Evolutionary conservation across 2,888 invertebrate genomes (phyloP).

Genomic region (Physocephala rufipes): DNA sequence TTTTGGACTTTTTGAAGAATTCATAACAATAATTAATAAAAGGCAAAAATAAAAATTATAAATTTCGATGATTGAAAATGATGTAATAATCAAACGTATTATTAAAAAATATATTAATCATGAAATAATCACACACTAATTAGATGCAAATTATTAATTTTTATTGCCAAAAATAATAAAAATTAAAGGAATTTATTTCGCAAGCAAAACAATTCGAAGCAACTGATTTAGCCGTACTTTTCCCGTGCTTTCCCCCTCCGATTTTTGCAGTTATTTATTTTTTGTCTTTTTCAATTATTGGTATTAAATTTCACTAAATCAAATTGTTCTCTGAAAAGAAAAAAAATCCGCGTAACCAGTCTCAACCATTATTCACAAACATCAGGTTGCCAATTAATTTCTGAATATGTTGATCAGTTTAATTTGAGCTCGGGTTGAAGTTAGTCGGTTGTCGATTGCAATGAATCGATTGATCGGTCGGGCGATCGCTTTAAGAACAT

Average conservation of each 20-base stretch:
- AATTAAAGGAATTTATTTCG: not conserved
- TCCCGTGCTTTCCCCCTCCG: not conserved
- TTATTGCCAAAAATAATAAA: constrained; percentile 10
- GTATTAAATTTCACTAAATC: constrained; percentile 30
- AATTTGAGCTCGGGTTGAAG: constrained; percentile 54
- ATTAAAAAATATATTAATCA: too few species aligned
- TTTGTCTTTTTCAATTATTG: constrained; percentile 24
- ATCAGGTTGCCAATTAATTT: constrained; percentile 22
- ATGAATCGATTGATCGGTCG: constrained; percentile 29
- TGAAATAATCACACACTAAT: too few species aligned
- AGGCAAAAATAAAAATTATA: not conserved
- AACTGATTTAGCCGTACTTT: constrained; percentile 34
- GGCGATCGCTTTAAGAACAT: constrained; percentile 1
- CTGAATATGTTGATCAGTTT: constrained; percentile 49
- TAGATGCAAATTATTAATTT: constrained; percentile 8
- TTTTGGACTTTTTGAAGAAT: not conserved
- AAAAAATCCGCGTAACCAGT: not conserved
- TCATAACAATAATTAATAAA: not conserved
- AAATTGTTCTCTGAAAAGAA: constrained; percentile 11
- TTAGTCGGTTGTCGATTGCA: constrained; percentile 50
- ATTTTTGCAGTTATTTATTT: constrained; percentile 1
- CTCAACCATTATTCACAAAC: constrained; percentile 6
- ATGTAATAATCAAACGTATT: too few species aligned
- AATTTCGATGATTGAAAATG: too few species aligned
- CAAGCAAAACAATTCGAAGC: constrained; percentile 39